Percentiles rank a stretch among this genome's conserved stretches.
phyloP scores from a whole-genome alignment of 2,888 invertebrate genomes.

The Xiphydria camelus region DNA sequence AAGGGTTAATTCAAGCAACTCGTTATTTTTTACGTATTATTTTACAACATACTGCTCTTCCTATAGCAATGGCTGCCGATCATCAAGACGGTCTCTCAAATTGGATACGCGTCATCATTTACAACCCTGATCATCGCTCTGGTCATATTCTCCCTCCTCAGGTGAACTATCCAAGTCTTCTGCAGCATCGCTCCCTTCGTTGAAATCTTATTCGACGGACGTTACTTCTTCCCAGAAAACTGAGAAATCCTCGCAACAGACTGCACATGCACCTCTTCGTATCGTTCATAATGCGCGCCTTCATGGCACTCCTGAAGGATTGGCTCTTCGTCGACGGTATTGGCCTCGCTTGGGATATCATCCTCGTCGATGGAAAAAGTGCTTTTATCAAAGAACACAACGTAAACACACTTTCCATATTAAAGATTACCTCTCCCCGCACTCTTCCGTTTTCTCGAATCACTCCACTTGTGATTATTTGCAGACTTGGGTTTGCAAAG shows the following conservation, averaged over 20 bases:
- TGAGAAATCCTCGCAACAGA: constrained; percentile 68
- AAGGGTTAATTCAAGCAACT: no score
- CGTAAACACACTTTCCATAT: constrained; percentile 37
- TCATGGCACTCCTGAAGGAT: constrained; percentile 64
- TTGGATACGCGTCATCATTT: constrained; percentile 63
- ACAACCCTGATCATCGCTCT: constrained; percentile 60
- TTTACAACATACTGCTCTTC: constrained; percentile 14
- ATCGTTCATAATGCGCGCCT: constrained; percentile 67
- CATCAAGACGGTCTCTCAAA: constrained; percentile 60
- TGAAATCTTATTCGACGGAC: background rate
- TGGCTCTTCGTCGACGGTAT: constrained; percentile 61
- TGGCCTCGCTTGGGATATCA: constrained; percentile 56
- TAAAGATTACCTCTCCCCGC: constrained; percentile 1
- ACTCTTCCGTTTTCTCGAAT: background rate
- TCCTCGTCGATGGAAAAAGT: constrained; percentile 48
- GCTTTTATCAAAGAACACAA: constrained; percentile 52
- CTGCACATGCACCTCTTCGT: constrained; percentile 70
- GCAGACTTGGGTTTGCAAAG: constrained; percentile 69
- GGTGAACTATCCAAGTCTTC: constrained; percentile 49
- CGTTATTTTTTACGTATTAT: background rate
- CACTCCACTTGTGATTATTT: constrained; percentile 23
- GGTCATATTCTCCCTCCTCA: constrained; percentile 60
- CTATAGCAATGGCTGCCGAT: constrained; percentile 60
- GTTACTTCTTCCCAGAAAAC: constrained; percentile 58
- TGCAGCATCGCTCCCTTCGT: background rate